Conservation (phyloP, 2,113 vertebrate genomes). For the Kryptolebias marmoratus region DNA sequence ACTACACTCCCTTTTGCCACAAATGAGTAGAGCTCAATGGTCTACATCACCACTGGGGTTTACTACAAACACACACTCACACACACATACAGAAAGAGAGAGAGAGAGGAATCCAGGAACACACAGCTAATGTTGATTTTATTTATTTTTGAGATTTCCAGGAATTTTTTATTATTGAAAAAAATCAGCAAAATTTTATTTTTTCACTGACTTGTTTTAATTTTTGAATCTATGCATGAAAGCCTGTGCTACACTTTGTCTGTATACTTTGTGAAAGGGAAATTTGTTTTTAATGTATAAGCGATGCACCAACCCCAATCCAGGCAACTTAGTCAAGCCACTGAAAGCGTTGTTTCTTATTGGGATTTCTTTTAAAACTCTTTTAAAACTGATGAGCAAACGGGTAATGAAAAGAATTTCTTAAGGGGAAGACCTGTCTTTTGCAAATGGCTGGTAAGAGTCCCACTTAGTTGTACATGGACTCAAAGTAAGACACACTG, state of each 20-base stretch:
- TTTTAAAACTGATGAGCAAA: background rate
- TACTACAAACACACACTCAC: constrained; percentile 23
- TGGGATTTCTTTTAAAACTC: background rate
- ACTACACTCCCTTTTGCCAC: constrained; percentile 39
- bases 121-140: background rate
- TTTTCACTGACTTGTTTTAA: background rate
- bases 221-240: no score
- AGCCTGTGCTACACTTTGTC: no score
- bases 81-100: background rate
- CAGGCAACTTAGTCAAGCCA: background rate
- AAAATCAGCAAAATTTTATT: background rate
- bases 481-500: no score
- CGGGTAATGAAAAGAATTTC: background rate
- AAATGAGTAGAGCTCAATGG: constrained; percentile 50
- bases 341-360: constrained; percentile 11
- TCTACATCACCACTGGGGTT: constrained; percentile 26
- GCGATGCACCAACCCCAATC: constrained; percentile 5
- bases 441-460: no score
- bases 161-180: background rate
- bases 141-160: background rate
- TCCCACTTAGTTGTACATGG: no score
- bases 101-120: background rate
- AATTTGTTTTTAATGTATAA: background rate
- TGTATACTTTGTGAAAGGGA: no score
- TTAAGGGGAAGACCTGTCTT: no score